Evolutionary conservation across 2,888 invertebrate species (phyloP).

Genomic region (Agrenia bidenticulata): DNA sequence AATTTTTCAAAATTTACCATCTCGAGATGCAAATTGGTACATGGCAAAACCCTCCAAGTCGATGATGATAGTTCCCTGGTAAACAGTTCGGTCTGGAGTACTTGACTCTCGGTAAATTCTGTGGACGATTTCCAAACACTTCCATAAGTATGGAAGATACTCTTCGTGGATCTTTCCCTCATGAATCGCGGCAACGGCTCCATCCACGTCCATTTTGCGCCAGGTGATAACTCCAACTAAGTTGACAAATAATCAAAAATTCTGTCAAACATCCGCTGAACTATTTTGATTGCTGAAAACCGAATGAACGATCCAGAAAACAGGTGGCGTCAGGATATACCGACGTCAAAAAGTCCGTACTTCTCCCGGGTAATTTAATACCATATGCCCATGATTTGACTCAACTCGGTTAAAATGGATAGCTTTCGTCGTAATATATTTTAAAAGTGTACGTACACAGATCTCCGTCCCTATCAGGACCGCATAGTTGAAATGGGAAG

Average conservation of each 20-base stretch:
- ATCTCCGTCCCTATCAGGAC: slow-evolving; percentile 19
- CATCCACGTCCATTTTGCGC: slow-evolving; percentile 20
- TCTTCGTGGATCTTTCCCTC: slow-evolving; percentile 12
- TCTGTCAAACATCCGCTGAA: too few species aligned
- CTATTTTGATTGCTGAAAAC: too few species aligned
- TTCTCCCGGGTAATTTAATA: too few species aligned
- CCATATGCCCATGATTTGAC: too few species aligned
- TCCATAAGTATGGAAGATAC: slow-evolving; percentile 12
- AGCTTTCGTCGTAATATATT: too few species aligned
- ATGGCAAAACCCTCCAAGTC: slow-evolving; percentile 20
- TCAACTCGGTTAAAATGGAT: too few species aligned
- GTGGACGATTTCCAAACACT: slow-evolving; percentile 20
- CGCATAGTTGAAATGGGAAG: slow-evolving; percentile 20
- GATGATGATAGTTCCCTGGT: slow-evolving; percentile 7
- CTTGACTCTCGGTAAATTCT: slow-evolving; percentile 12
- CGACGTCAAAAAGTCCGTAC: too few species aligned
- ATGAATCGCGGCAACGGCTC: slow-evolving; percentile 1
- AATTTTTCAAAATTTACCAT: slow-evolving; percentile 3
- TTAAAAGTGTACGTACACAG: slow-evolving; percentile 12
- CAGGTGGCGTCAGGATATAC: too few species aligned
- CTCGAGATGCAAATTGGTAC: slow-evolving; percentile 17
- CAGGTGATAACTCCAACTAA: slow-evolving; percentile 15
- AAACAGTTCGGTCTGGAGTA: slow-evolving; percentile 10
- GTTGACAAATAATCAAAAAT: not conserved
- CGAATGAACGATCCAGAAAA: too few species aligned